Percentiles rank a stretch among this genome's conserved stretches.
Conservation (phyloP, 2,888 invertebrate genomes). For the Heteromyza rotundicornis region DNA sequence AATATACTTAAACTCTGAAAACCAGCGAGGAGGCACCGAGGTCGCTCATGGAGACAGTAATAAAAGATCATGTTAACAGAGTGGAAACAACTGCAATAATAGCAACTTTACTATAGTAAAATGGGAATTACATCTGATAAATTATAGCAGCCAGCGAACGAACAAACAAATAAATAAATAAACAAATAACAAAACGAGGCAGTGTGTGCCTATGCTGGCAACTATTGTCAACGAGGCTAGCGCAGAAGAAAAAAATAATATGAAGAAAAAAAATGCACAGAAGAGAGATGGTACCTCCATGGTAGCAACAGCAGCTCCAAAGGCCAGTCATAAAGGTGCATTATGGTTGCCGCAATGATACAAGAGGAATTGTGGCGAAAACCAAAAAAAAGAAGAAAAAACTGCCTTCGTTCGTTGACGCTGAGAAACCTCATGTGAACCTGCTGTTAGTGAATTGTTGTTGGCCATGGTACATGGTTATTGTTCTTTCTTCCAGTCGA, state of each 20-base stretch:
- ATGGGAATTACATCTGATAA: slow-evolving; percentile 52
- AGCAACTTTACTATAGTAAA: neutral
- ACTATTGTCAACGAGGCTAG: neutral
- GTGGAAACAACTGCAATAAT: slow-evolving; percentile 35
- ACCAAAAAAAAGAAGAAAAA: too few species aligned
- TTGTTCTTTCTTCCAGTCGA: neutral
- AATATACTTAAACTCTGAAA: slow-evolving; percentile 40
- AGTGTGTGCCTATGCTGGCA: neutral
- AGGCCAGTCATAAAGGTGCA: neutral
- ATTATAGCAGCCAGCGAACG: slow-evolving; percentile 37
- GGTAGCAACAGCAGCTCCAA: neutral
- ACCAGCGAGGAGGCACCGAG: neutral
- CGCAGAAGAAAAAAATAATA: too few species aligned
- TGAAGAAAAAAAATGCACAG: neutral
- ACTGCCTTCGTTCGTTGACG: too few species aligned
- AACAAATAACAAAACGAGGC: neutral
- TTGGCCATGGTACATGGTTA: neutral
- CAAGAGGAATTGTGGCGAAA: neutral
- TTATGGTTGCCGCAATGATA: neutral
- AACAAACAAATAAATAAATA: neutral
- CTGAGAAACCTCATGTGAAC: neutral
- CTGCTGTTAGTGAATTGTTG: neutral
- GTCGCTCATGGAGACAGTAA: slow-evolving; percentile 30
- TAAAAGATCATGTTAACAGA: slow-evolving; percentile 58
- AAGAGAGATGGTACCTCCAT: neutral